Base-by-base conservation (phyloP, 1,140 invertebrate species). In the Agrilus planipennis region DNA sequence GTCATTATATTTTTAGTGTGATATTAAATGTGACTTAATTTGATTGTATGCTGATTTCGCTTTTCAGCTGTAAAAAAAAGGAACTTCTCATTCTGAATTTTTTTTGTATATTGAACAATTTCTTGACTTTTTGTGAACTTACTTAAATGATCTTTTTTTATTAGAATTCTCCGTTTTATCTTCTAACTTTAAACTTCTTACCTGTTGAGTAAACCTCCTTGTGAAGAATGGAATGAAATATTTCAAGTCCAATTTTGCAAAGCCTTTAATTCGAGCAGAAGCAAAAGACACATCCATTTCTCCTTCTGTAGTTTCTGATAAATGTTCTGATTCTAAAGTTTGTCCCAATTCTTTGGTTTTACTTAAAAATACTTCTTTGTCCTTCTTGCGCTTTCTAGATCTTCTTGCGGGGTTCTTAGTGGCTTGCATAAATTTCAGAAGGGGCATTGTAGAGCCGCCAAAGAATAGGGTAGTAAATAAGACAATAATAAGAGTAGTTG, bases 291-390 rank as follows among this genome's bases (percentile, higher is more conserved):
- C 79, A 62, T 91, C 87, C 65, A 87, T 78, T 64, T 95, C 91
- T 55, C 94, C 90, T 63, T 95, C 91, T 0, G 92, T 96, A 9
- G 91, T 75, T 66, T 96, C 91, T 3, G 91, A 95, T 31, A 96
- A 62, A 68, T 94, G 90, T 60, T 95, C 91, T 0, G 91, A 92
- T 65, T 96, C 92, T 27, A 97, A 5, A 11, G 91, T 79, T 68
- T 93, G 88, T 15, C 92, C 92, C 88, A 90, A 92, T 75, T 96
- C 92, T 63, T 88, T 85, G 0, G 92, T 97, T 73, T 97, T 97
- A 51, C 89, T 94, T 19, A 96, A 67, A 21, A 90, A 89, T 32
- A 96, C 80, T 64, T 89, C 87, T 58, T 84, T 84, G 35, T 82
- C 77, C 41, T 77, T 79, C 57, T 79, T 78, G 29, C 75, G 72